These are phyloP conservation scores for Pogonognathellus flavescens DNA, from an alignment of 1,140 invertebrate species.

Conservation along the genomic window DNA sequence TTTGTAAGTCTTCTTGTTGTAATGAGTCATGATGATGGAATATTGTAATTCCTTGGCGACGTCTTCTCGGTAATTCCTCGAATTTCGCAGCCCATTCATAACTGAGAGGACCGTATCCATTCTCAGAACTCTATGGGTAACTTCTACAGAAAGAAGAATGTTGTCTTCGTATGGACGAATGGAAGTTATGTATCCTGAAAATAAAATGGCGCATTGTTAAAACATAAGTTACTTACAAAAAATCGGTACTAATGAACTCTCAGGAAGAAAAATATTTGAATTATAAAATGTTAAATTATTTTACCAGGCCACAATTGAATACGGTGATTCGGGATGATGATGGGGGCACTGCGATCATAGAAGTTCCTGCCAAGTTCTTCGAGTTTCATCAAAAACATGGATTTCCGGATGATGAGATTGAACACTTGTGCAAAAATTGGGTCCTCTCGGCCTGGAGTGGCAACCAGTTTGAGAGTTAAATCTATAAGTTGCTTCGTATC, in stretches of 20 bases:
- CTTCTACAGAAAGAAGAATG: constrained; percentile 77
- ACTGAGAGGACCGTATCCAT: constrained; percentile 69
- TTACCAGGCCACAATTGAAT: constrained; percentile 82
- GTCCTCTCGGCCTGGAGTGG: background rate
- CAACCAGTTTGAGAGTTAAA: background rate
- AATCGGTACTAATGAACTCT: too few relatives aligned
- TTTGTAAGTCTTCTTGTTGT: constrained; percentile 83
- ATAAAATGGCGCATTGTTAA: too few relatives aligned
- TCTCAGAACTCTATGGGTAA: constrained; percentile 68
- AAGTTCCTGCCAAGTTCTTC: constrained; percentile 79
- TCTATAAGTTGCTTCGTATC: background rate
- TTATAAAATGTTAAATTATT: background rate
- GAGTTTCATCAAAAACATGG: constrained; percentile 63
- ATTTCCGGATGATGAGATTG: constrained; percentile 64
- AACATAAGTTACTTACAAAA: too few relatives aligned
- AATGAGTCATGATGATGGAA: constrained; percentile 73
- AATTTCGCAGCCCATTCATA: background rate
- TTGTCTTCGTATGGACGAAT: constrained; percentile 83
- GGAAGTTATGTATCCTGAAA: constrained; percentile 80
- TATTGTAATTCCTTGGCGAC: constrained; percentile 73
- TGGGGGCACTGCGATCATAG: constrained; percentile 76
- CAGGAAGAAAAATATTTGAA: too few relatives aligned
- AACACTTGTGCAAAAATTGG: constrained; percentile 56
- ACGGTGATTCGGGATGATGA: constrained; percentile 71
- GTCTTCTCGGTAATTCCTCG: constrained; percentile 68